A percentile compares a stretch with the other conserved stretches of the same genome.
phyloP scores from a whole-genome alignment of 2,113 vertebrate genomes.

The Equus quagga region DNA sequence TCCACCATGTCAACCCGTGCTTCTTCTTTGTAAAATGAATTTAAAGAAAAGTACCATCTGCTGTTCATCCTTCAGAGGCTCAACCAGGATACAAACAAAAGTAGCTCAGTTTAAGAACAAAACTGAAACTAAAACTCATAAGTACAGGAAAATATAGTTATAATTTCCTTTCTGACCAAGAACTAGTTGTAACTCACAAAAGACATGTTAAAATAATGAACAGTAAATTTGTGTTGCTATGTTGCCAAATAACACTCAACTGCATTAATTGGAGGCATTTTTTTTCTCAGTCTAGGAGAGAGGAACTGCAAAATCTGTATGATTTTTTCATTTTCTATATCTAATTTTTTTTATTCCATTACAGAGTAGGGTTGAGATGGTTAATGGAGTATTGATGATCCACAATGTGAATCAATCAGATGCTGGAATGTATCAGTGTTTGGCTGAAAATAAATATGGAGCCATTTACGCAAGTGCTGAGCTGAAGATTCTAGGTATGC shows the following conservation, averaged over 20 bases:
- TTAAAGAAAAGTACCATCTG: not conserved
- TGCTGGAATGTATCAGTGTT: constrained; percentile 98
- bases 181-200: not conserved
- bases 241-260: not conserved
- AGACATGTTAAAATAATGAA: not conserved
- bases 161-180: not conserved
- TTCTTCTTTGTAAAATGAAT: not conserved
- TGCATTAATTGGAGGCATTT: not conserved
- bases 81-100: not conserved
- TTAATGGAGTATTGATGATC: constrained; percentile 94
- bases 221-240: not conserved
- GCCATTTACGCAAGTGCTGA: constrained; percentile 93
- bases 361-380: constrained; percentile 93
- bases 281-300: not conserved
- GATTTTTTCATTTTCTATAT: constrained; percentile 56
- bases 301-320: not conserved
- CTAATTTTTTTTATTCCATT: constrained; percentile 79
- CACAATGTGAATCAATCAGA: constrained; percentile 92
- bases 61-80: not conserved
- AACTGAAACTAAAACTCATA: not conserved
- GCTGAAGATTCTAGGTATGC: constrained; percentile 94
- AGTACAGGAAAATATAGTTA: not conserved
- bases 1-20: not conserved
- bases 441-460: constrained; percentile 96
- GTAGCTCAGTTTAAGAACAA: not conserved